Conservation (phyloP, 2,888 invertebrate species). For the Hylaea fasciaria region DNA sequence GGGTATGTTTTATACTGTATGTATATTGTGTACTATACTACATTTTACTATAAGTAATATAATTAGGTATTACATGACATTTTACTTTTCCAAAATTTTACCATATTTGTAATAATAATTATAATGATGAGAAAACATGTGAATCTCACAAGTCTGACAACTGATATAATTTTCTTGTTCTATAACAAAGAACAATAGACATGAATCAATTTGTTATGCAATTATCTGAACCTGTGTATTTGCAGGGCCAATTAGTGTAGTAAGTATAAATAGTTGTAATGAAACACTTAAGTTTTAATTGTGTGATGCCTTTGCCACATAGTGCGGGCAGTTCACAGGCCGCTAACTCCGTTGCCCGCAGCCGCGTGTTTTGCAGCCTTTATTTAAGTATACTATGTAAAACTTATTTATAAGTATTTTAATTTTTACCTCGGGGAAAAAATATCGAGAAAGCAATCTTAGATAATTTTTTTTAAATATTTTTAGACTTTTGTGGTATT, state of each 20-base stretch:
- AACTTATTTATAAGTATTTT: too few relatives aligned
- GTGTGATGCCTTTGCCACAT: too few relatives aligned
- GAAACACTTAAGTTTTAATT: not conserved
- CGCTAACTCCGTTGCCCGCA: too few relatives aligned
- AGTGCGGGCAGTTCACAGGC: too few relatives aligned
- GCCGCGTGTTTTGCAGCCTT: too few relatives aligned
- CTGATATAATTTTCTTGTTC: conserved; percentile 24
- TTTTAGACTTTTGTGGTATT: too few relatives aligned
- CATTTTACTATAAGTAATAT: not conserved
- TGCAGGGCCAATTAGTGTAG: conserved; percentile 37
- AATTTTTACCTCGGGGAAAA: too few relatives aligned
- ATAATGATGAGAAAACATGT: conserved; percentile 8
- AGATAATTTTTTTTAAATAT: too few relatives aligned
- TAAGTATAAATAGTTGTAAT: conserved; percentile 20
- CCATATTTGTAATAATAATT: not conserved
- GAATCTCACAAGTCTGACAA: conserved; percentile 49
- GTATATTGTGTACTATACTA: not conserved
- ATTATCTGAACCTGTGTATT: conserved; percentile 10
- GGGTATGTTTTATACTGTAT: too few relatives aligned
- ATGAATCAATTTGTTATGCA: conserved; percentile 13
- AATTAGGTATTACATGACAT: conserved; percentile 5
- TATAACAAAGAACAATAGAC: conserved; percentile 26
- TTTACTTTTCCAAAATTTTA: not conserved
- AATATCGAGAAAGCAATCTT: too few relatives aligned
- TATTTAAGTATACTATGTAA: too few relatives aligned